Conservation (phyloP, 2,113 vertebrate genomes). For the Crotalus tigris region DNA sequence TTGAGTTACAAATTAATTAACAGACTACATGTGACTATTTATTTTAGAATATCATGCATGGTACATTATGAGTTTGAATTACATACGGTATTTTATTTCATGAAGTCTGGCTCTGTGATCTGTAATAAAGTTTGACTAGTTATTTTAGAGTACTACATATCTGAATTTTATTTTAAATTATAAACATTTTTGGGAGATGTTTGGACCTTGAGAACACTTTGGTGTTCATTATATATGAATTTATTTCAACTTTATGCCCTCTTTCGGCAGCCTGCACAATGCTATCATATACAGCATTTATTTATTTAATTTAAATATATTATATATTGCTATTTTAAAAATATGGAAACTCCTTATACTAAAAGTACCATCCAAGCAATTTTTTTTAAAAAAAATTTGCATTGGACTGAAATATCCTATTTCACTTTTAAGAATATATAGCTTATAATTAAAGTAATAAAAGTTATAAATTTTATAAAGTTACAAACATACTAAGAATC, state of each 20-base stretch:
- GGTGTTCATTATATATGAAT: neutral
- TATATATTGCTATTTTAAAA: no score
- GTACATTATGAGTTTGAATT: no score
- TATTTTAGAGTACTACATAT: neutral
- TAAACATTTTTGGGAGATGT: neutral
- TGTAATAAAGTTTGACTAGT: no score
- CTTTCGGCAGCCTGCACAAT: constrained; percentile 15
- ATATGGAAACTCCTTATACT: no score
- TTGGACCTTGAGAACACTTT: constrained; percentile 6
- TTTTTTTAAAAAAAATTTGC: neutral
- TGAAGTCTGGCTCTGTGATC: no score
- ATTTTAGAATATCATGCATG: no score
- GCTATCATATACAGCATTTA: neutral
- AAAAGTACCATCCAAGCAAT: no score
- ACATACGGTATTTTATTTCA: no score
- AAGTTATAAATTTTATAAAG: no score
- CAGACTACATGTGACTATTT: neutral
- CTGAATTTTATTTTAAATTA: neutral
- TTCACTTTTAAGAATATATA: neutral
- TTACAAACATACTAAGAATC: no score
- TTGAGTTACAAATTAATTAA: neutral
- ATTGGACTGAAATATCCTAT: neutral
- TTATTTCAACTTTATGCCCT: constrained; percentile 11
- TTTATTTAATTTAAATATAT: no score
- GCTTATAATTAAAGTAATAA: no score